phyloP scores from a whole-genome alignment of 2,888 invertebrate species.

The Oscheius sp. region DNA sequence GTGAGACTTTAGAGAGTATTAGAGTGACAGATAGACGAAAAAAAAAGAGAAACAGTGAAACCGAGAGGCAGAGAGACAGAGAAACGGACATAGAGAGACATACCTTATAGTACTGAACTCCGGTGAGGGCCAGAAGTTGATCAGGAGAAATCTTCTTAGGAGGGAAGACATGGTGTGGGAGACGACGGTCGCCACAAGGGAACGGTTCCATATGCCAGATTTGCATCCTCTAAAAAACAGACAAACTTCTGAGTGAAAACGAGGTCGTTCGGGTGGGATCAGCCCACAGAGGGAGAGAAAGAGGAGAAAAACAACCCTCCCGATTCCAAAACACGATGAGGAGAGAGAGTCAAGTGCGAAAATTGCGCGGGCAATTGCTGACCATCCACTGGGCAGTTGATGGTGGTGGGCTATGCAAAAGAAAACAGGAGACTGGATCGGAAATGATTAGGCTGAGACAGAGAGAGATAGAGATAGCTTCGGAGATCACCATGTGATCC shows the following conservation, averaged over 20 bases:
- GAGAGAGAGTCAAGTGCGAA: constrained; percentile 9
- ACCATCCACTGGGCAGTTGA: no score
- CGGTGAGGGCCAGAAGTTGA: constrained; percentile 81
- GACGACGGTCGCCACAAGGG: constrained; percentile 82
- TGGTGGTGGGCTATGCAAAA: no score
- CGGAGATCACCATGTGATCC: no score
- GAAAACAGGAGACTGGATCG: no score
- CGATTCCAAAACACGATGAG: neutral
- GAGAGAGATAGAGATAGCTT: no score
- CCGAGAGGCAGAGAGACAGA: neutral
- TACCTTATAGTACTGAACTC: constrained; percentile 90
- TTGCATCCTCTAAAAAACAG: constrained; percentile 75
- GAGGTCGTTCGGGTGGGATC: neutral
- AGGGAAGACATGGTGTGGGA: constrained; percentile 86
- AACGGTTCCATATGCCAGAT: constrained; percentile 88
- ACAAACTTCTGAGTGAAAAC: neutral
- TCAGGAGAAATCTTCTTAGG: constrained; percentile 82
- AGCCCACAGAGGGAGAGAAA: neutral
- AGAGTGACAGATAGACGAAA: neutral
- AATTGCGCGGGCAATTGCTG: no score
- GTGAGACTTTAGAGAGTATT: neutral
- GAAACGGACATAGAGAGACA: neutral
- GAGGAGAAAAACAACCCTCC: constrained; percentile 2
- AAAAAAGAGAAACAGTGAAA: neutral
- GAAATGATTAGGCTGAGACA: no score